phyloP scores from a whole-genome alignment of 2,888 invertebrate genomes.

The Melangyna quadrimaculata region DNA sequence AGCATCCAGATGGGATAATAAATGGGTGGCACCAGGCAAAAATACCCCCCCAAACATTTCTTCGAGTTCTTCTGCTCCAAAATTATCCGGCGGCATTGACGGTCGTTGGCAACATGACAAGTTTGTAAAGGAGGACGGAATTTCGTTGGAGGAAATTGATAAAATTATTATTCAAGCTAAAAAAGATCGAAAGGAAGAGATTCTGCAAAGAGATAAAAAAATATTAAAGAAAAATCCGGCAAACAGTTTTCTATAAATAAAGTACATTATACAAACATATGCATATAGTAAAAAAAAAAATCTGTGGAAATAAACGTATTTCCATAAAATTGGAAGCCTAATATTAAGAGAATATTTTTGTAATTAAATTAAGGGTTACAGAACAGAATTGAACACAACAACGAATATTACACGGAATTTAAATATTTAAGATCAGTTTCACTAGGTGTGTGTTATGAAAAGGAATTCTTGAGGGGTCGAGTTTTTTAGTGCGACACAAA shows the following conservation, averaged over 20 bases:
- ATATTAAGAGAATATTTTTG: not conserved
- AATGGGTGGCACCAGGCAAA: not conserved
- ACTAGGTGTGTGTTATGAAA: not conserved
- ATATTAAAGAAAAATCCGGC: conserved; percentile 78
- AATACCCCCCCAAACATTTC: not conserved
- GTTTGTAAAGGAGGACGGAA: conserved; percentile 81
- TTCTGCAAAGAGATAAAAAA: conserved; percentile 82
- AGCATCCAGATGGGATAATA: not conserved
- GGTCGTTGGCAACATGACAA: conserved; percentile 82
- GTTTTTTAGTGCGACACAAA: no score
- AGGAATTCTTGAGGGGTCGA: no score
- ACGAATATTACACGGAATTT: no score
- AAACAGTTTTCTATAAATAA: conserved; percentile 36
- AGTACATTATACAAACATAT: no score
- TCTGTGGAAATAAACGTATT: conserved; percentile 21
- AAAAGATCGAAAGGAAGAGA: conserved; percentile 83
- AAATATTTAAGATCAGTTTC: no score
- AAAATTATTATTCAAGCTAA: conserved; percentile 83
- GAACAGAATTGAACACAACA: no score
- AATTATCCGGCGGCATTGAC: conserved; percentile 70
- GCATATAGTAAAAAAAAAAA: not conserved
- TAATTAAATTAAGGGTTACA: no score
- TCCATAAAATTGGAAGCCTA: not conserved
- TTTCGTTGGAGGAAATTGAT: conserved; percentile 83
- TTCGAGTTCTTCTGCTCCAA: not conserved